Base-by-base conservation (phyloP, 2,888 invertebrate genomes). In the Pandemis cinnamomeana region DNA sequence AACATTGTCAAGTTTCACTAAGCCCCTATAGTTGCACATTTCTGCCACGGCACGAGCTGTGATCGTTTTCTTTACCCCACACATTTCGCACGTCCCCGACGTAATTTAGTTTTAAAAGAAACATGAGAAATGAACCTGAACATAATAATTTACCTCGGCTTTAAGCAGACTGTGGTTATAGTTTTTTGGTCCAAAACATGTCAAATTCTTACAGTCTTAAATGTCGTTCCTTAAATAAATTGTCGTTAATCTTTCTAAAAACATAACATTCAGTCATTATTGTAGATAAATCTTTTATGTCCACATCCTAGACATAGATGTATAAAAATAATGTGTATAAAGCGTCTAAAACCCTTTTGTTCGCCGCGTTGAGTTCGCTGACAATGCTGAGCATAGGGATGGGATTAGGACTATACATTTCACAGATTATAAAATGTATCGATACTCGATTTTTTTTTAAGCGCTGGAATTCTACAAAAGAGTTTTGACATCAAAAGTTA, bases 191-290 rank as follows among this genome's bases (percentile, higher is more conserved):
- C 72, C 68, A 27, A 72, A 68, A 64, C 6, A 48, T 64, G 69
- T 60, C 69, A 69, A 60, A 48, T 62, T 20, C 20, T 42, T 41
- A 48, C 72, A 73, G 73, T 69, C 73, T 73, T 69, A 73, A 48
- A 64, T 68, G 53, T 69, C 72, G n/a, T 66, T 69, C 51, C 73
- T 73, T 69, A 73, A 63, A 69, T 60, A 63, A 66, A 67, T 66
- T 73, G 58, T 60, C 42, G 63, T 73, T 73, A 73, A 66, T 73
- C 51, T 69, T 64, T 64, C 51, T 69, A 69, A 69, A 63, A 72
- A 73, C 51, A 73, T 73, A 73, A 73, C 73, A 69, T 69, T 69
- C 73, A 73, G 73, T 73, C 73, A 66, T 68, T 64, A 72, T 51
- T 66, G 73, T 73, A 73, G 71, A 71, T 67, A 71, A 71, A 71